A percentile compares a stretch with the other conserved stretches of the same genome.
Evolutionary conservation across 2,113 vertebrate genomes (phyloP).

Genomic region (Laterallus jamaicensis): DNA sequence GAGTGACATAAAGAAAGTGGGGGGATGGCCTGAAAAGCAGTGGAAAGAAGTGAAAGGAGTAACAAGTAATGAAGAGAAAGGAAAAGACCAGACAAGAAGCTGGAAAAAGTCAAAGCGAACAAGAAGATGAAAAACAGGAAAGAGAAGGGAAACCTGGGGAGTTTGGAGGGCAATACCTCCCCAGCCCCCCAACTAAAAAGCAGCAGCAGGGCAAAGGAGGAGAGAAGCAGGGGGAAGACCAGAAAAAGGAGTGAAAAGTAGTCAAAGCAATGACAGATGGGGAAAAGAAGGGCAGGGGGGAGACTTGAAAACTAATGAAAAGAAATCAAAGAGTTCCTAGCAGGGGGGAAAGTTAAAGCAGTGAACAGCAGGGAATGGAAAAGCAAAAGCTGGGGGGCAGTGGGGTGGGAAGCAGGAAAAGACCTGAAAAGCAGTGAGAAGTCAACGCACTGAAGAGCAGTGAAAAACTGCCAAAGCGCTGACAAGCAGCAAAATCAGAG

Average conservation of each 20-base stretch:
- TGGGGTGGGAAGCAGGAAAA: not conserved
- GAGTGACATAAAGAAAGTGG: not conserved
- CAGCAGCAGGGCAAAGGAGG: not conserved
- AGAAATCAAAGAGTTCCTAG: not conserved
- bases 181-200: not conserved
- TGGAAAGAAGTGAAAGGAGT: not conserved
- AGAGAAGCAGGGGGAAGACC: not conserved
- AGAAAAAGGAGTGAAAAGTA: not conserved
- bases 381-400: not conserved
- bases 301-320: not conserved
- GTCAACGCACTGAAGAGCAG: not conserved
- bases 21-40: not conserved
- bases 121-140: not conserved
- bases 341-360: not conserved
- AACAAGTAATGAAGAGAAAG: not conserved
- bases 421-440: not conserved
- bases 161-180: too few relatives aligned
- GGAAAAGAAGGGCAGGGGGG: not conserved
- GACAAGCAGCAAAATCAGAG: not conserved
- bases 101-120: not conserved
- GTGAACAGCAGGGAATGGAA: not conserved
- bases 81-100: not conserved
- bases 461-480: not conserved
- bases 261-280: not conserved
- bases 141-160: not conserved